These are phyloP conservation scores for Rosalia funebris DNA, from an alignment of 2,888 invertebrate genomes.

Conservation along the genomic window DNA sequence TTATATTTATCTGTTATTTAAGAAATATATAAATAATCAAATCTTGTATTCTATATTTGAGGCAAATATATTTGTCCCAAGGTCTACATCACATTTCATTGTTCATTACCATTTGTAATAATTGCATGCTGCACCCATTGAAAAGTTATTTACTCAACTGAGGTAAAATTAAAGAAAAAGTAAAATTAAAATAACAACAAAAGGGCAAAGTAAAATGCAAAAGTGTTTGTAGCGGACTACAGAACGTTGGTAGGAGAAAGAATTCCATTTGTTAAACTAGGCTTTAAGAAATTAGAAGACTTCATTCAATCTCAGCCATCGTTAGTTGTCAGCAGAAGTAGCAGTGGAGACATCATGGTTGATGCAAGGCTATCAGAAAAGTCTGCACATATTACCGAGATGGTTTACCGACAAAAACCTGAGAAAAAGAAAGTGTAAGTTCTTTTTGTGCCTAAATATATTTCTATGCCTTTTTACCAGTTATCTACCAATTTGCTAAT, in stretches of 20 bases:
- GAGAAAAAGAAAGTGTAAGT: slow-evolving; percentile 37
- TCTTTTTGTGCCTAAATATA: slow-evolving; percentile 10
- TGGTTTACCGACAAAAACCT: slow-evolving; percentile 48
- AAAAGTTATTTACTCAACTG: too few relatives aligned
- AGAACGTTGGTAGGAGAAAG: slow-evolving; percentile 70
- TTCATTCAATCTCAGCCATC: slow-evolving; percentile 70
- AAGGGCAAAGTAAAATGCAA: too few relatives aligned
- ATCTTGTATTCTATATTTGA: too few relatives aligned
- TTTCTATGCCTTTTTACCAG: too few relatives aligned
- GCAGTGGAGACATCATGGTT: slow-evolving; percentile 68
- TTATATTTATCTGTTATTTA: too few relatives aligned
- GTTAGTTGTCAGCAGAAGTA: slow-evolving; percentile 66
- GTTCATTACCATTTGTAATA: slow-evolving; percentile 20
- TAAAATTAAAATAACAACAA: too few relatives aligned
- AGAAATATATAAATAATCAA: too few relatives aligned
- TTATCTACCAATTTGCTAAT: too few relatives aligned
- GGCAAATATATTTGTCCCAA: too few relatives aligned
- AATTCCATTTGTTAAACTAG: slow-evolving; percentile 72
- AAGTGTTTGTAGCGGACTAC: slow-evolving; percentile 73
- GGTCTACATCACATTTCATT: too few relatives aligned
- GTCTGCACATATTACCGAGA: slow-evolving; percentile 69
- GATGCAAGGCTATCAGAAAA: slow-evolving; percentile 70
- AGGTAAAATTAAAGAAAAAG: too few relatives aligned
- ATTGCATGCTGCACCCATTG: too few relatives aligned
- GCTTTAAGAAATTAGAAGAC: slow-evolving; percentile 69